These are phyloP conservation scores for Apoda limacodes DNA, from an alignment of 2,888 invertebrate species.

Conservation along the genomic window DNA sequence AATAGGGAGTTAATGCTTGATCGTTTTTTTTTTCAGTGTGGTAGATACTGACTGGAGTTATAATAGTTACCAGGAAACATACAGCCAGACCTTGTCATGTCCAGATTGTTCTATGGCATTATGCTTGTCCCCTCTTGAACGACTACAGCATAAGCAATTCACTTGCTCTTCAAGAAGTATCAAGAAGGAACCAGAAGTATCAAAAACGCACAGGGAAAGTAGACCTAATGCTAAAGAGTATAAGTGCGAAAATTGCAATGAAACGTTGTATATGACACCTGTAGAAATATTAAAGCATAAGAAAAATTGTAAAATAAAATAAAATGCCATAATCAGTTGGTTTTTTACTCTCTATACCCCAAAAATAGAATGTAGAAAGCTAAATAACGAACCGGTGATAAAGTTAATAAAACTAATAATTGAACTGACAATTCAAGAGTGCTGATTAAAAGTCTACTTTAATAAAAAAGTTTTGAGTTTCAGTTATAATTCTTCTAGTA, in stretches of 20 bases:
- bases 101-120: slow-evolving; percentile 74
- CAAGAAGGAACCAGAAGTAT: slow-evolving; percentile 33
- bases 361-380: too few species aligned
- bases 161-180: slow-evolving; percentile 43
- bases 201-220: slow-evolving; percentile 31
- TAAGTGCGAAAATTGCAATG: slow-evolving; percentile 79
- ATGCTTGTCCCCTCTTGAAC: slow-evolving; percentile 75
- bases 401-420: too few species aligned
- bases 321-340: slow-evolving; percentile 16
- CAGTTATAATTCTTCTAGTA: too few species aligned
- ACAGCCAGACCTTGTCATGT: slow-evolving; percentile 78
- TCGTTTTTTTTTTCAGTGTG: slow-evolving; percentile 54
- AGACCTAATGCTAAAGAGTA: slow-evolving; percentile 73
- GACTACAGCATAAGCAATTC: slow-evolving; percentile 77
- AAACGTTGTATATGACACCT: slow-evolving; percentile 77
- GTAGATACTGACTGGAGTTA: slow-evolving; percentile 77
- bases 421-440: too few species aligned
- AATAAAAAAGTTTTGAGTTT: too few species aligned
- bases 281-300: slow-evolving; percentile 90
- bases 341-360: too few species aligned
- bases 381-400: too few species aligned
- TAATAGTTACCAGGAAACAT: slow-evolving; percentile 70
- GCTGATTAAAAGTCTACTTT: too few species aligned
- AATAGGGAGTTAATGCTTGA: slow-evolving; percentile 4
- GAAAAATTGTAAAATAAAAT: slow-evolving; percentile 67